Conservation (phyloP, 37 sponge, comb jelly and placozoan genomes). For the Aphrocallistes beatrix region DNA sequence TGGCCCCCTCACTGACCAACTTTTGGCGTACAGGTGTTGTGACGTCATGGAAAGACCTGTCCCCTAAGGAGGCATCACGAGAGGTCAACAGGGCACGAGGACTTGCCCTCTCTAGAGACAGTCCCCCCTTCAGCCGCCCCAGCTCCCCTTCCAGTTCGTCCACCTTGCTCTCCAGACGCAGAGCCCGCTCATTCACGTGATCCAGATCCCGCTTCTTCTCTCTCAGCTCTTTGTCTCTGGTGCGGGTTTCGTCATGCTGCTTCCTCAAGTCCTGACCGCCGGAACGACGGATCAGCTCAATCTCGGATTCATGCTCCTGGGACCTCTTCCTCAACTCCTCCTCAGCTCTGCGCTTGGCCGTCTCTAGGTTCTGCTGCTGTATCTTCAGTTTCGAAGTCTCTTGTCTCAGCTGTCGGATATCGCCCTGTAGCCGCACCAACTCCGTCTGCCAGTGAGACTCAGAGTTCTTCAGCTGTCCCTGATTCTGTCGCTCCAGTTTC, state of each 20-base stretch:
- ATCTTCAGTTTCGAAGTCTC: background rate
- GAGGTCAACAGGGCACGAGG: background rate
- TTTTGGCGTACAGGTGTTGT: too few relatives aligned
- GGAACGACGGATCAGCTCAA: background rate
- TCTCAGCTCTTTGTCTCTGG: slow-evolving; percentile 2
- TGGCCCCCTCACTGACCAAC: too few relatives aligned
- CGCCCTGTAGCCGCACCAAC: background rate
- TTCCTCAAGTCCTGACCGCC: background rate
- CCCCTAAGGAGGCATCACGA: background rate
- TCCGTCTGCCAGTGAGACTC: slow-evolving; percentile 9
- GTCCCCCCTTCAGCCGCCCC: background rate
- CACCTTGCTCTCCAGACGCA: background rate
- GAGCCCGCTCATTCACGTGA: background rate
- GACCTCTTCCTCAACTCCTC: background rate
- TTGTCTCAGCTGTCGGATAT: background rate
- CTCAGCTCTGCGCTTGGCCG: background rate
- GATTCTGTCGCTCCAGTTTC: slow-evolving; percentile 1
- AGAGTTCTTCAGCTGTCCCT: slow-evolving; percentile 15
- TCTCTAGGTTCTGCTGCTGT: background rate
- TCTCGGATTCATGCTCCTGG: background rate
- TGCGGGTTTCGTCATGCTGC: background rate
- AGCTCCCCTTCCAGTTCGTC: background rate
- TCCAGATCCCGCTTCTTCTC: background rate
- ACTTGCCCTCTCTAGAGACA: background rate
- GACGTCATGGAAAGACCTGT: background rate